Evolutionary conservation across 1,140 invertebrate species (phyloP), one percentile per base, ranked within the genome.

Genomic region (Drosophila gunungcola): DNA sequence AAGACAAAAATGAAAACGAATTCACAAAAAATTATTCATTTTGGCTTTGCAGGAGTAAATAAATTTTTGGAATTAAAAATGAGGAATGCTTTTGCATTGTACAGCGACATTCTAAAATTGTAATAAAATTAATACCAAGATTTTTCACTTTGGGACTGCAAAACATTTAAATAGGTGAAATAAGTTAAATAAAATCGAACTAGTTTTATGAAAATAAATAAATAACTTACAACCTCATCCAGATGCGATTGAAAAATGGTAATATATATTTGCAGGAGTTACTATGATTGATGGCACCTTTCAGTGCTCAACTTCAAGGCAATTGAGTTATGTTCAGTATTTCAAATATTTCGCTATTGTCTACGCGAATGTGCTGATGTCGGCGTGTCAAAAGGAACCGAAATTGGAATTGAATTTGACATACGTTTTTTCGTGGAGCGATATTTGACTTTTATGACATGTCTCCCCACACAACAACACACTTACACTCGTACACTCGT

Each of bases 401-500:
- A 64, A 74, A 64, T 64, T 77, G 43, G 5, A 77, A 77, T 78
- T 60, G 64, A 69, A 77, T 77, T 75, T 75, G 62, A 56, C 56
- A 55, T 58, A 38, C 39, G 36, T 49, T 53, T 69, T 48, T 75
- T 13, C 21, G 39, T 1, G n/a, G 43, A 36, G 39, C 51, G 45
- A 56, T 77, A 77, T 77, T 69, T 70, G 74, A 70, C 52, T 78
- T 78, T 77, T 78, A 78, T 78, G 73, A 62, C 73, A 78, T 69
- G 63, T 77, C 51, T 34, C 32, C 25, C 39, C 34, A 13, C 46
- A 42, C 4, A 58, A 51, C 16, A 32, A 7, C 29, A 32, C 29
- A 32, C 5, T 29, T 38, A 38, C 32, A 29, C n/a, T 7, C 29
- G 32, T 34, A 38, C 72, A 73, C 25, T 57, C 16, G 54, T 76